phyloP scores from a whole-genome alignment of 1,140 invertebrate species.

The Lasioglossum baleicum region DNA sequence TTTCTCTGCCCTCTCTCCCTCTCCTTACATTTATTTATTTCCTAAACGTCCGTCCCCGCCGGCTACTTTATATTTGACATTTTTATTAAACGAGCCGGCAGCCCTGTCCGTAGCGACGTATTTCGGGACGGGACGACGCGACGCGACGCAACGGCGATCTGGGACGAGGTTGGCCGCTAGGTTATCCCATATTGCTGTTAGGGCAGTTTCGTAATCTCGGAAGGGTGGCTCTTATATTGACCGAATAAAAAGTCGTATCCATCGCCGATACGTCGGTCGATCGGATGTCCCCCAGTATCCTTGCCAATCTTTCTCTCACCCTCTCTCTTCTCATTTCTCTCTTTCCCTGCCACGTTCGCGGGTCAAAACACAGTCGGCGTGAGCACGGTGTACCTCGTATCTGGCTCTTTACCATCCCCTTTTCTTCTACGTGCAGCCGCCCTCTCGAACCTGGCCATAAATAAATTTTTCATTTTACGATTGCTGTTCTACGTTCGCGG shows the following conservation, averaged over 20 bases:
- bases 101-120: slow-evolving; percentile 51
- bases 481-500: slow-evolving; percentile 37
- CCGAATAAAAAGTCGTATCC: slow-evolving; percentile 66
- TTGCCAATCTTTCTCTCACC: slow-evolving; percentile 7
- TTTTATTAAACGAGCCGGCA: slow-evolving; percentile 78
- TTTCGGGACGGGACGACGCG: slow-evolving; percentile 21
- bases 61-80: slow-evolving; percentile 81
- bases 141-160: slow-evolving; percentile 28
- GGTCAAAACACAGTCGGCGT: slow-evolving; percentile 10
- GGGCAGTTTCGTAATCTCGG: slow-evolving; percentile 72
- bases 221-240: slow-evolving; percentile 62
- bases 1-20: not conserved
- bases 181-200: slow-evolving; percentile 69
- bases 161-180: slow-evolving; percentile 5
- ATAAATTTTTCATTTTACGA: slow-evolving; percentile 59
- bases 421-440: not conserved
- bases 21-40: slow-evolving; percentile 78
- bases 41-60: slow-evolving; percentile 75
- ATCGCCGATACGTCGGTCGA: slow-evolving; percentile 55
- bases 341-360: not conserved
- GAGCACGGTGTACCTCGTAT: slow-evolving; percentile 13
- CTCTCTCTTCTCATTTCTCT: not conserved
- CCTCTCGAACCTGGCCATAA: slow-evolving; percentile 21
- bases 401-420: slow-evolving; percentile 1
- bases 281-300: slow-evolving; percentile 30